Evolutionary conservation across 2,113 vertebrate species (phyloP).

Genomic region (Prionailurus viverrinus): DNA sequence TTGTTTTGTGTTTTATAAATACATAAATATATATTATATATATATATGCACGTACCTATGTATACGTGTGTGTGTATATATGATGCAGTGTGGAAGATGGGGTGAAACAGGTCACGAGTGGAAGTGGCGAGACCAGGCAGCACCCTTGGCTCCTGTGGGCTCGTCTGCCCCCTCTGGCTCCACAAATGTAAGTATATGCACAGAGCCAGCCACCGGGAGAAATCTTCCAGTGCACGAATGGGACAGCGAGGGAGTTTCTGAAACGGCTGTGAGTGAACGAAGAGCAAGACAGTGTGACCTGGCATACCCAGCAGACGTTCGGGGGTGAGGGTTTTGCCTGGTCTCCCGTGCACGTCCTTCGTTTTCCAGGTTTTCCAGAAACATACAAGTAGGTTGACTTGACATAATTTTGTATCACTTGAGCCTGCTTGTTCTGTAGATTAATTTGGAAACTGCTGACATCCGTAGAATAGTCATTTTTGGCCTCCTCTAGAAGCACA

Average conservation of each 20-base stretch:
- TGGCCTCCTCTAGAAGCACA: background rate
- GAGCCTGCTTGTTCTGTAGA: background rate
- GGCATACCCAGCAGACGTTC: background rate
- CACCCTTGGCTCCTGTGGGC: background rate
- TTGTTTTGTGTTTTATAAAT: background rate
- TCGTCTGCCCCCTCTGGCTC: background rate
- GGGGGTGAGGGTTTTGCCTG: background rate
- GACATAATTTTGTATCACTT: background rate
- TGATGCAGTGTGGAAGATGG: background rate
- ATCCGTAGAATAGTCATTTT: background rate
- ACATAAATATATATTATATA: too few species aligned
- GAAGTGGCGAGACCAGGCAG: background rate
- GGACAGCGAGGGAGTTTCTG: background rate
- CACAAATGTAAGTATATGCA: too few species aligned
- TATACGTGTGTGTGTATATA: background rate
- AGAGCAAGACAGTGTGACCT: background rate
- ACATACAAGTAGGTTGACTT: background rate
- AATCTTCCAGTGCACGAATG: background rate
- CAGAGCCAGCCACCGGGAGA: background rate
- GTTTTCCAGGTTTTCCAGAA: background rate
- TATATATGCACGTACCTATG: background rate
- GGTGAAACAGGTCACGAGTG: background rate
- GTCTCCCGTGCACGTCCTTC: background rate
- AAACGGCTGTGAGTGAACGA: background rate
- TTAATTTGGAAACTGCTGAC: background rate